Conservation (phyloP, 2,113 vertebrate genomes). For the Cathartes aura region DNA sequence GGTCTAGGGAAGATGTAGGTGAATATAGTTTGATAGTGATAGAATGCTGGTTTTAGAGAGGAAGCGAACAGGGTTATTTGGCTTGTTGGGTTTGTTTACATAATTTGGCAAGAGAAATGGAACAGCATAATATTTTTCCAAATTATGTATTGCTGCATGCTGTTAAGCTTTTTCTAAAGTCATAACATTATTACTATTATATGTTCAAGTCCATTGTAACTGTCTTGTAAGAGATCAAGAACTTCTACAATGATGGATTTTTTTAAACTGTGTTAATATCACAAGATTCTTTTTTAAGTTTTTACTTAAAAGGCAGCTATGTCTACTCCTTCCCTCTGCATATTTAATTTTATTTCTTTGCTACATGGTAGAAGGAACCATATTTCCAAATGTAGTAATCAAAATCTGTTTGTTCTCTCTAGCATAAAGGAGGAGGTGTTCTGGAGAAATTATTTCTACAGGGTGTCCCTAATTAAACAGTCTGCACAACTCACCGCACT, state of each 20-base stretch:
- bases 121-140: background rate
- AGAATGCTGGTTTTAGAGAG: background rate
- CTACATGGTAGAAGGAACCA: background rate
- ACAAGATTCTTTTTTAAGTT: background rate
- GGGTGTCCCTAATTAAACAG: constrained; percentile 95
- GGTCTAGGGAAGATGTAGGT: background rate
- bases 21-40: background rate
- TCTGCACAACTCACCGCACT: constrained; percentile 94
- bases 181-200: background rate
- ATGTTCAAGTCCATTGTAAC: background rate
- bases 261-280: background rate
- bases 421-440: constrained; percentile 96
- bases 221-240: background rate
- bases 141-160: background rate
- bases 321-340: background rate
- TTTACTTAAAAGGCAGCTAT: background rate
- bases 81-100: background rate
- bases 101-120: background rate
- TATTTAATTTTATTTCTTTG: background rate
- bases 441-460: constrained; percentile 99
- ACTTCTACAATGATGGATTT: background rate
- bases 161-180: background rate
- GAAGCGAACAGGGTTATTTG: background rate
- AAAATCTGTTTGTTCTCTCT: constrained; percentile 21
- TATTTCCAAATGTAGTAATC: background rate